These are phyloP conservation scores for Exaiptasia diaphana DNA, from an alignment of 64 coral and sea anemone species.

Conservation along the genomic window DNA sequence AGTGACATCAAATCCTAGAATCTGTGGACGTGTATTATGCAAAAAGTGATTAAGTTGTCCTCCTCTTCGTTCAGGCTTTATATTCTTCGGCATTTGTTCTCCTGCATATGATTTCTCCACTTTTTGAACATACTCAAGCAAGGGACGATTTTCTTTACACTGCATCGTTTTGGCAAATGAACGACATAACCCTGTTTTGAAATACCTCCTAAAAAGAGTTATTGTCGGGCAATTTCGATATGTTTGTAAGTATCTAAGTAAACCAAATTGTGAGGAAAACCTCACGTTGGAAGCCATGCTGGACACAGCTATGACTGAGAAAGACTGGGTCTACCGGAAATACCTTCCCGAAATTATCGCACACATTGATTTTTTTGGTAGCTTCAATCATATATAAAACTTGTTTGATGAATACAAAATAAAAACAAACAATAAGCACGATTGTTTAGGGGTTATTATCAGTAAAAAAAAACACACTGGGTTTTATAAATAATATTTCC, in stretches of 20 bases:
- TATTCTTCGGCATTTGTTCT: background rate
- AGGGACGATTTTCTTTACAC: background rate
- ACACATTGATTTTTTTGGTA: too few relatives aligned
- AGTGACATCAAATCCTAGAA: slow-evolving; percentile 54
- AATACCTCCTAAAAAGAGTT: background rate
- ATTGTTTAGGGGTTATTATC: background rate
- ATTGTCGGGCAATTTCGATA: background rate
- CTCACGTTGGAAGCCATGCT: too few relatives aligned
- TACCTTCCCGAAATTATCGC: too few relatives aligned
- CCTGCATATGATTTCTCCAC: background rate
- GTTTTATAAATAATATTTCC: background rate
- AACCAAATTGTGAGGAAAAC: too few relatives aligned
- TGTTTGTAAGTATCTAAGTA: too few relatives aligned
- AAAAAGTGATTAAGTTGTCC: too few relatives aligned
- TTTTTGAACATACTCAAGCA: background rate
- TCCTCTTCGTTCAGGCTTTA: background rate
- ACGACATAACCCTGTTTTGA: background rate
- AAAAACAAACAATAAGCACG: background rate
- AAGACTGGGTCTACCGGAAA: too few relatives aligned
- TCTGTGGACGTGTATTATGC: slow-evolving; percentile 21
- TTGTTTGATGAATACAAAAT: background rate
- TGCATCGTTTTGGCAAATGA: background rate
- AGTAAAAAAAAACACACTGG: background rate
- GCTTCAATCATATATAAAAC: too few relatives aligned
- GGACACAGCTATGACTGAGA: too few relatives aligned